Evolutionary conservation across 2,797 vertebrate species (phyloP).

Genomic region (Ceryle rudis): DNA sequence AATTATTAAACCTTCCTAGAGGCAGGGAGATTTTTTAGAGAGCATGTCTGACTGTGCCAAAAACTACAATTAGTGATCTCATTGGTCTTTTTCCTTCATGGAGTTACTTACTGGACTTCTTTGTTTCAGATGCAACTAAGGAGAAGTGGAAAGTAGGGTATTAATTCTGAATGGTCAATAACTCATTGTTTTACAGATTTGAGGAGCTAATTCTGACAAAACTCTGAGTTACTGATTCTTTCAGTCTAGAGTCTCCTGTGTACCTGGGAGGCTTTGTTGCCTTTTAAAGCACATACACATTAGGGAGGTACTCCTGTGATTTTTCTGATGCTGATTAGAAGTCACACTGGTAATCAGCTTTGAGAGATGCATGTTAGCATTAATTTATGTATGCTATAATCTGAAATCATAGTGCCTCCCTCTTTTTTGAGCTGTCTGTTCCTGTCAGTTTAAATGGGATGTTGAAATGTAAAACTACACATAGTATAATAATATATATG

Average conservation of each 20-base stretch:
- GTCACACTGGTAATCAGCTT: background rate
- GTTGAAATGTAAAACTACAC: background rate
- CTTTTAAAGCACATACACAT: background rate
- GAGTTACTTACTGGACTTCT: background rate
- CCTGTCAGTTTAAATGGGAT: background rate
- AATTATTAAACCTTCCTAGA: constrained; percentile 30
- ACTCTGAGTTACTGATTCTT: background rate
- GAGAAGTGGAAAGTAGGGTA: background rate
- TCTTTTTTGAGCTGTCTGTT: background rate
- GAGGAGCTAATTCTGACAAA: background rate
- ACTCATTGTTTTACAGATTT: background rate
- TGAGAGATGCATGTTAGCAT: background rate
- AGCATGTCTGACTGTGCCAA: background rate
- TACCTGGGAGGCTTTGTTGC: background rate
- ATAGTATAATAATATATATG: background rate
- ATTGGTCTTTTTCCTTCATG: background rate
- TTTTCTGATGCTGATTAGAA: background rate
- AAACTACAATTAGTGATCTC: background rate
- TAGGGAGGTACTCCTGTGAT: background rate
- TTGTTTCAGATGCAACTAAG: background rate
- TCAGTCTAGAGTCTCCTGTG: background rate
- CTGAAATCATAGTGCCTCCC: background rate
- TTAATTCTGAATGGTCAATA: constrained; percentile 30
- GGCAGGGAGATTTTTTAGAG: background rate
- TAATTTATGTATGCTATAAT: background rate